phyloP scores from a whole-genome alignment of 2,113 vertebrate species.

The Ammospiza caudacuta region DNA sequence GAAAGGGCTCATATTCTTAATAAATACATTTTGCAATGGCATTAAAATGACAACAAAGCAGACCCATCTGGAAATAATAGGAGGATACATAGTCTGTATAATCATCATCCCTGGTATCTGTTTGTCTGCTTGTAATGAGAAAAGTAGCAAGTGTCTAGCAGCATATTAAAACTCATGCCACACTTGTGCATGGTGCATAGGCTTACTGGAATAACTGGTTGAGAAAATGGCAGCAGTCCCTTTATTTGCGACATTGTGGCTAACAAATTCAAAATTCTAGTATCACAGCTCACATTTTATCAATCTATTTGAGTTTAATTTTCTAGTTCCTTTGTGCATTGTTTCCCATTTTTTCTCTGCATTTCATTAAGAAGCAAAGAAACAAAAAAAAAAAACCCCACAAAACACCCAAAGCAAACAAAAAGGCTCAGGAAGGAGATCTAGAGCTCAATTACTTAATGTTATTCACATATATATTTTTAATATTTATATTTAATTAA shows the following conservation, averaged over 20 bases:
- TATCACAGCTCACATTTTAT: neutral
- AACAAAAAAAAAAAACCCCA: too few relatives aligned
- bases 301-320: neutral
- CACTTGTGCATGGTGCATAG: neutral
- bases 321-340: neutral
- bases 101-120: neutral
- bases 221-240: neutral
- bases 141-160: neutral
- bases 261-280: neutral
- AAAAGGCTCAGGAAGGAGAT: neutral
- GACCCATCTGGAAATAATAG: neutral
- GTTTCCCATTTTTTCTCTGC: neutral
- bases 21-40: neutral
- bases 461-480: neutral
- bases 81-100: neutral
- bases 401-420: neutral
- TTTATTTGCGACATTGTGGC: neutral
- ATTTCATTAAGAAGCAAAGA: neutral
- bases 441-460: neutral
- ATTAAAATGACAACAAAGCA: neutral
- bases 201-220: neutral
- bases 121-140: neutral
- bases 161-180: neutral
- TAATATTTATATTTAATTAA: too few relatives aligned
- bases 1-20: neutral